Percentiles rank a stretch among this genome's conserved stretches.
Conservation (phyloP, 2,113 vertebrate genomes). For the Nyctereutes procyonoides region DNA sequence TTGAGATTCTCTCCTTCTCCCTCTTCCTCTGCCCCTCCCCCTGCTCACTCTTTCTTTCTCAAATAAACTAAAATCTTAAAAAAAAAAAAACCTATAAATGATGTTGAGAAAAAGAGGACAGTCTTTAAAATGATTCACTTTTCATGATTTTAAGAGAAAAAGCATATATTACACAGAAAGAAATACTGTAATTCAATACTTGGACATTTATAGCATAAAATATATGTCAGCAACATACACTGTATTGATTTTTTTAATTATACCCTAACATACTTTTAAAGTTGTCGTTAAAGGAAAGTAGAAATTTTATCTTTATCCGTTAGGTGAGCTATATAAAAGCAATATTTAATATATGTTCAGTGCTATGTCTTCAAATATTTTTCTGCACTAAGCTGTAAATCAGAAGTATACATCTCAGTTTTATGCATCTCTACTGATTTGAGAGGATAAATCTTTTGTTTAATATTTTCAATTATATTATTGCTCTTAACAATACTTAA, state of each 20-base stretch:
- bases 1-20: neutral
- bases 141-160: slow-evolving; percentile 29
- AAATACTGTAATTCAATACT: neutral
- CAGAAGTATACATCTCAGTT: neutral
- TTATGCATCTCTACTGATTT: neutral
- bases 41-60: neutral
- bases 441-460: neutral
- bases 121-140: neutral
- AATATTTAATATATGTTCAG: neutral
- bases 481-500: neutral
- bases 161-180: neutral
- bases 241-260: neutral
- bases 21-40: neutral
- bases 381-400: neutral
- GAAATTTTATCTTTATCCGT: neutral
- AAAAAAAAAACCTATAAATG: neutral
- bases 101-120: neutral
- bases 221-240: neutral
- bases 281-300: neutral
- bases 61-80: neutral
- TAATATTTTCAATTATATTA: neutral
- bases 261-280: neutral
- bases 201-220: neutral
- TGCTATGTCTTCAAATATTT: neutral
- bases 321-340: neutral